These are phyloP conservation scores for Vulpes ferrilata DNA, from an alignment of 2,113 vertebrate genomes.

Conservation along the genomic window DNA sequence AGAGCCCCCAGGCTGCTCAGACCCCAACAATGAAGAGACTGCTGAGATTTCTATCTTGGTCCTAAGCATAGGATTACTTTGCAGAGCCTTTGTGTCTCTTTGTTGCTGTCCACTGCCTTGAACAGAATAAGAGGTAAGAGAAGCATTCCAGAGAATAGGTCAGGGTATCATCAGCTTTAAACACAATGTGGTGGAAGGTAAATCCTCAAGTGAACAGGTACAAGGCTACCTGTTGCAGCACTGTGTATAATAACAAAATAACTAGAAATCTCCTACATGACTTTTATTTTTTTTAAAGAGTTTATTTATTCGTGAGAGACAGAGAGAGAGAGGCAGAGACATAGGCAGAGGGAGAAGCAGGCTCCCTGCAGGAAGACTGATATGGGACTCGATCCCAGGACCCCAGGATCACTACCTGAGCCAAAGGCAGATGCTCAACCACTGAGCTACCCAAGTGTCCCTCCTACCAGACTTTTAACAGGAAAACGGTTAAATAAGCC, in stretches of 20 bases:
- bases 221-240: background rate
- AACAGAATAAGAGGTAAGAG: background rate
- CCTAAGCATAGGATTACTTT: background rate
- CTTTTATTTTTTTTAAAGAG: background rate
- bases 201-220: background rate
- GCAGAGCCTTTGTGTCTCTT: background rate
- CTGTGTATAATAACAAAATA: background rate
- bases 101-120: background rate
- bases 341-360: too few relatives aligned
- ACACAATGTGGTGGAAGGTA: background rate
- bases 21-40: background rate
- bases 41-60: background rate
- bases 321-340: too few relatives aligned
- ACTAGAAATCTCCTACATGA: background rate
- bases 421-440: too few relatives aligned
- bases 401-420: too few relatives aligned
- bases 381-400: too few relatives aligned
- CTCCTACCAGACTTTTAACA: background rate
- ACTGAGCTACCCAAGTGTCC: too few relatives aligned
- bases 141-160: background rate
- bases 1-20: background rate
- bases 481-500: background rate
- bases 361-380: too few relatives aligned
- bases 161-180: background rate
- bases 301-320: too few relatives aligned